Base-by-base conservation (phyloP, 23 tunicate species). In the Phallusia fumigata region DNA sequence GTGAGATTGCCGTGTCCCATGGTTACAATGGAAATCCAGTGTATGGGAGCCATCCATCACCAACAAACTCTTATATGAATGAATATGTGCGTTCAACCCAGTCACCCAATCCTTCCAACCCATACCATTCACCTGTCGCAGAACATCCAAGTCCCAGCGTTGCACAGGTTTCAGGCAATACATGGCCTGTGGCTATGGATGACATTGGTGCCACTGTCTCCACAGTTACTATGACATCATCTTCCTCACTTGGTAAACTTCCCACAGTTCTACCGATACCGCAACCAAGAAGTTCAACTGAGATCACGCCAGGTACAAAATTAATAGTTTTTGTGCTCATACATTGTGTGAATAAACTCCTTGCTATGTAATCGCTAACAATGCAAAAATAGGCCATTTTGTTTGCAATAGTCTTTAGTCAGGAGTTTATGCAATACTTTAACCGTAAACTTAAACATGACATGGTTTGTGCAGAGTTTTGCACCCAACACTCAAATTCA, bases 181-280 rank as follows among this genome's bases (percentile, higher is more conserved):
- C 64, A 18, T 58, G 13, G 52, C 58, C 77, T 18, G 77, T 81
- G 5, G 84, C 84, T 18, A 81, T 81, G 84, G 84, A 81, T 52
- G 84, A 65, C 30, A 26, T 69, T 21, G 84, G 64, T n/a, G 44
- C 83, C 77, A 81, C 84, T 30, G 79, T 88, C 40, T 88, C 91
- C 72, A 87, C 83, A 74, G 79, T 88, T 18, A 82, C 91, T 22
- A 77, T 77, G 82, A 77, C 83, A 19, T 88, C 91, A 35, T 88
- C 91, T 18, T 82, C 85, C 24, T 65, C 86, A 22, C 45, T 69
- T 22, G 90, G 84, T 10, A 78, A 40, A 19, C 32, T 79, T 21
- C 84, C 89, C 19, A 79, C 79, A n/a, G 33, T 49, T 19, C 16
- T 85, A 13, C 65, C 89, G 8, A 47, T 65, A 26, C 79, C 81